Evolutionary conservation across 2,888 invertebrate species (phyloP).

Genomic region (Nomada fabriciana): DNA sequence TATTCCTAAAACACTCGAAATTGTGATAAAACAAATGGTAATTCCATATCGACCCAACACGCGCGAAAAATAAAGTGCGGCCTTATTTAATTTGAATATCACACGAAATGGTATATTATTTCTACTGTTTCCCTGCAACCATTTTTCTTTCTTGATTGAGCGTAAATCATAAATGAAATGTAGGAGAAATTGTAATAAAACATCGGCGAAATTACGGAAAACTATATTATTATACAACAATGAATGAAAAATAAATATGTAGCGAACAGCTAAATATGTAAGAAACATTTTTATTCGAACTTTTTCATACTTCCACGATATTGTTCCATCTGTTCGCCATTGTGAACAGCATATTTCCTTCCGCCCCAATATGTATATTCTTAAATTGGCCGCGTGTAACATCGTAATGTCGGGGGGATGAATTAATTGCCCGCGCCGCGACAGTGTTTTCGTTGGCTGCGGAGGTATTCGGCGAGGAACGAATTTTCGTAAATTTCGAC

Average conservation of each 20-base stretch:
- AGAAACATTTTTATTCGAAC: too few relatives aligned
- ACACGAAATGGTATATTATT: too few relatives aligned
- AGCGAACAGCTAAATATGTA: too few relatives aligned
- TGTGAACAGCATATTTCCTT: conserved; percentile 14
- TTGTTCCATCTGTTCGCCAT: conserved; percentile 12
- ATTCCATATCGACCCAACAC: not conserved
- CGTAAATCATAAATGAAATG: too few relatives aligned
- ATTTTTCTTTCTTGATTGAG: too few relatives aligned
- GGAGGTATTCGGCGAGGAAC: not conserved
- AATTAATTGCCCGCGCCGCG: conserved; percentile 61
- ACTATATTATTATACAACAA: too few relatives aligned
- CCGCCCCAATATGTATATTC: conserved; percentile 10
- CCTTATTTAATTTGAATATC: too few relatives aligned
- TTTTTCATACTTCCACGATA: not conserved
- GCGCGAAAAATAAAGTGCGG: too few relatives aligned
- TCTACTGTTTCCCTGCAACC: too few relatives aligned
- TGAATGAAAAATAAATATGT: too few relatives aligned
- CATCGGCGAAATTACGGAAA: too few relatives aligned
- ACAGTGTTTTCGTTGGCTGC: conserved; percentile 66
- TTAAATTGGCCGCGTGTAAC: conserved; percentile 23
- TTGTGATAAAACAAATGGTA: not conserved
- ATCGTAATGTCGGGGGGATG: conserved; percentile 38
- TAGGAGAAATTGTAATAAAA: too few relatives aligned
- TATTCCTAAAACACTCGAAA: not conserved
- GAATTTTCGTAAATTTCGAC: conserved; percentile 72